Evolutionary conservation across 2,888 invertebrate genomes (phyloP), one percentile per base, ranked within the genome.

Genomic region (Drosophila diplacantha): DNA sequence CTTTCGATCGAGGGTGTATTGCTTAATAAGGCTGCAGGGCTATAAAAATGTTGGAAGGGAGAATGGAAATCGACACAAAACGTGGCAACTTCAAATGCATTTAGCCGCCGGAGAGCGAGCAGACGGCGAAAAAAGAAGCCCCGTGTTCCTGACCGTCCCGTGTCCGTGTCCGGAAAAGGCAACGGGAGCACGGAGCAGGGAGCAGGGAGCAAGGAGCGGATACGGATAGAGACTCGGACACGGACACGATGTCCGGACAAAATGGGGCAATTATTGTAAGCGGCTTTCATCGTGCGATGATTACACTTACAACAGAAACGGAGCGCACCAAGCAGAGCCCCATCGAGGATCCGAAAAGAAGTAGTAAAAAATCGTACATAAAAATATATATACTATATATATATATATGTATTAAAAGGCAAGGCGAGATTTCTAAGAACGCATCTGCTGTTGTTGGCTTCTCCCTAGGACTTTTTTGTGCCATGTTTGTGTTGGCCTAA

Each of bases 271-370:
- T 79, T 79, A 79, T 78, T 75, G 81, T 79, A 79, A 79, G 83
- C 79, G 78, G 81, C 79, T 83, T 79, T 79, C 78, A 79, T 78
- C 81, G 71, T 68, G 81, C 81, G 70, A 83, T 83, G 78, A 83
- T 83, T 83, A 78, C 81, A 78, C 83, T 83, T 81, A 73, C 73
- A 77, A 62, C 78, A 73, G 73, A 78, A 82, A 77, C 74, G 74
- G 78, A 65, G 81, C 81, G 69, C 73, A 68, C 69, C 64, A 62
- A 67, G 63, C 60, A 62, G 38, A 50, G 41, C 46, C 1, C 54
- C 61, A 53, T 56, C 49, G 46, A 54, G 50, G 44, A 29, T n/a
- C 22, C 43, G 6, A 22, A 22, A 24, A 22, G 16, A 22, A 31
- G 12, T 26, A 11, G 20, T 24, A 41, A 41, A 29, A 9, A 37